Evolutionary conservation across 2,113 vertebrate genomes (phyloP).

Genomic region (Prochilodus magdalenae): DNA sequence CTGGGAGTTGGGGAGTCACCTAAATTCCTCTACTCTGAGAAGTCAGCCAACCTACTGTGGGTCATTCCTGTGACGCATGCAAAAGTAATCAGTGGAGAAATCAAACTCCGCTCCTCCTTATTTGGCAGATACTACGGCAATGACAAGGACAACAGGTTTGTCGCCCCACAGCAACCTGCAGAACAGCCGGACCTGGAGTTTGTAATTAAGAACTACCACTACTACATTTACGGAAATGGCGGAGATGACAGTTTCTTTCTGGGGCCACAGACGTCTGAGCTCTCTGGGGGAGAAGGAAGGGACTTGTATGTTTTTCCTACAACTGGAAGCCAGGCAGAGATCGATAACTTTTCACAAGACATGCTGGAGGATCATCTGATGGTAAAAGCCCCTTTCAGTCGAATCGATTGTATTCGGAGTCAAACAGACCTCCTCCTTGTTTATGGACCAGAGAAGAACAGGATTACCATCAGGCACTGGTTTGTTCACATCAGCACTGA

Average conservation of each 20-base stretch:
- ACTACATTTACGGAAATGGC: slow-evolving; percentile 37
- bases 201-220: slow-evolving; percentile 40
- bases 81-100: slow-evolving; percentile 38
- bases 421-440: slow-evolving; percentile 31
- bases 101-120: slow-evolving; percentile 33
- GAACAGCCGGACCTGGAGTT: slow-evolving; percentile 25
- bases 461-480: slow-evolving; percentile 31
- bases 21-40: slow-evolving; percentile 42
- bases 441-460: slow-evolving; percentile 20
- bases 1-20: slow-evolving; percentile 40
- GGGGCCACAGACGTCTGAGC: slow-evolving; percentile 21
- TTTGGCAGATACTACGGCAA: slow-evolving; percentile 47
- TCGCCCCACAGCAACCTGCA: slow-evolving; percentile 6
- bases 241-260: slow-evolving; percentile 44
- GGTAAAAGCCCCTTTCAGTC: slow-evolving; percentile 39
- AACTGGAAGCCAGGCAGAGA: slow-evolving; percentile 28
- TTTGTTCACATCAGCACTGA: slow-evolving; percentile 30
- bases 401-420: slow-evolving; percentile 33
- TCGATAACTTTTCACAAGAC: slow-evolving; percentile 43
- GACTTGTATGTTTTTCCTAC: slow-evolving; percentile 46
- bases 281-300: slow-evolving; percentile 42
- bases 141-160: slow-evolving; percentile 37
- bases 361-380: slow-evolving; percentile 21
- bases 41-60: slow-evolving; percentile 34
- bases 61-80: slow-evolving; percentile 32